Evolutionary conservation across 2,113 vertebrate genomes (phyloP), one percentile per base, ranked within the genome.

Genomic region (Aptenodytes patagonicus): DNA sequence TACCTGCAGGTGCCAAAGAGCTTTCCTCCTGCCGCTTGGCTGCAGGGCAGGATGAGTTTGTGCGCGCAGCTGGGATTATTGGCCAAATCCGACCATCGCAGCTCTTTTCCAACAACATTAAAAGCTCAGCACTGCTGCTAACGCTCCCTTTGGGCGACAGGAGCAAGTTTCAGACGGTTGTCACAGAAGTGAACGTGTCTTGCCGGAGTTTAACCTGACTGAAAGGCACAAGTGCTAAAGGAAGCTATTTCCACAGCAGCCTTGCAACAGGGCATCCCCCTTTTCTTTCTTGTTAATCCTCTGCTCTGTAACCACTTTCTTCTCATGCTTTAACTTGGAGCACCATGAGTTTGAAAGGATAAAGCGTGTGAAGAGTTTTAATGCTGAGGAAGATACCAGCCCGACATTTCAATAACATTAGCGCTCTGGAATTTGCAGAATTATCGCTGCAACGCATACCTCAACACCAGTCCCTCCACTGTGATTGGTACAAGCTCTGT

Each of bases 401-500:
- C 93, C 82, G 96, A 97, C 94, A 89, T 96, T 96, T 93, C 95
- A 96, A 97, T 88, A 95, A 96, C 95, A 70, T 85, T 91, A 97
- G 97, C 55, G 60, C 71, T 76, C 82, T 17, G 25, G 95, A 97
- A 96, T 97, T 95, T 96, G 97, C 88, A 96, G 97, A 96, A 95
- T 95, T 96, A 98, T 87, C 92, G 61, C 79, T 26, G 71, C 75
- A 90, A 93, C 72, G 81, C 17, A 3, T 22, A 87, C 92, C 95
- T 94, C 94, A 58, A 91, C 58, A 90, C 55, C 82, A 57, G 77
- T 28, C 94, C 95, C 93, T 75, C 83, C 71, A 26, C 73, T 25
- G 62, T 42, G 87, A 84, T 83, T 87, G 91, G 51, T 14, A 72
- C 80, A 46, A 90, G 96, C 95, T 94, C 90, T 79, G 44, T 10